Percentiles rank a stretch among this genome's conserved stretches.
These are phyloP conservation scores for Rostratula benghalensis DNA, from an alignment of 2,113 vertebrate species.

Conservation along the genomic window DNA sequence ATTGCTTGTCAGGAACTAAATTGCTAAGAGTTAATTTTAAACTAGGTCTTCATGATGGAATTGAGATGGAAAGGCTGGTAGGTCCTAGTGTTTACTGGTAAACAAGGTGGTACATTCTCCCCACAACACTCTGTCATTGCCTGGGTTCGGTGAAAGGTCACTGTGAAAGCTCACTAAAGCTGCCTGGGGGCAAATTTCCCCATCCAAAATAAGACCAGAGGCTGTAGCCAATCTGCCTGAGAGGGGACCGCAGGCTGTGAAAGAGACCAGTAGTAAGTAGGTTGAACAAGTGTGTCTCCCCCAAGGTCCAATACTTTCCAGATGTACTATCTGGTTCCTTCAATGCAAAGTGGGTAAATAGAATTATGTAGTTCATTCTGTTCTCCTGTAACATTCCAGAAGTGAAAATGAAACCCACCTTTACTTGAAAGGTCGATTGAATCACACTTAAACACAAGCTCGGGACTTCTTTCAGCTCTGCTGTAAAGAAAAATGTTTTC, in stretches of 20 bases:
- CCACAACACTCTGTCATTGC: rapidly evolving
- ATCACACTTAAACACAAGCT: not conserved
- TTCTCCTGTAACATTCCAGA: not conserved
- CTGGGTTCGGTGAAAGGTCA: not conserved
- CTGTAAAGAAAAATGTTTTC: not conserved
- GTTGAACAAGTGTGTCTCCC: not conserved
- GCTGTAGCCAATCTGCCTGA: not conserved
- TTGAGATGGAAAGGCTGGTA: not conserved
- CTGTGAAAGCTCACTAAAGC: not conserved
- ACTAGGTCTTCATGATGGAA: not conserved
- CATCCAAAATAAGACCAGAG: not conserved
- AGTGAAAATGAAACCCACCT: not conserved
- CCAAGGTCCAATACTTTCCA: not conserved
- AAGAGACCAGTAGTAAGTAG: not conserved
- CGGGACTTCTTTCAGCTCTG: not conserved
- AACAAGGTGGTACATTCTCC: not conserved
- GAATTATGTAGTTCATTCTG: not conserved
- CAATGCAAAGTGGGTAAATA: not conserved
- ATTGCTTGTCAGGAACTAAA: not conserved
- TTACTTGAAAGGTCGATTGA: not conserved
- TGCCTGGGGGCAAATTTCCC: not conserved
- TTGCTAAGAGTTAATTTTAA: not conserved
- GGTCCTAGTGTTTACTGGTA: not conserved
- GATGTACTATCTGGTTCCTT: not conserved
- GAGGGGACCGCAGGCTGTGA: not conserved